phyloP scores from a whole-genome alignment of 2,113 vertebrate genomes.

The Dromiciops gliroides region DNA sequence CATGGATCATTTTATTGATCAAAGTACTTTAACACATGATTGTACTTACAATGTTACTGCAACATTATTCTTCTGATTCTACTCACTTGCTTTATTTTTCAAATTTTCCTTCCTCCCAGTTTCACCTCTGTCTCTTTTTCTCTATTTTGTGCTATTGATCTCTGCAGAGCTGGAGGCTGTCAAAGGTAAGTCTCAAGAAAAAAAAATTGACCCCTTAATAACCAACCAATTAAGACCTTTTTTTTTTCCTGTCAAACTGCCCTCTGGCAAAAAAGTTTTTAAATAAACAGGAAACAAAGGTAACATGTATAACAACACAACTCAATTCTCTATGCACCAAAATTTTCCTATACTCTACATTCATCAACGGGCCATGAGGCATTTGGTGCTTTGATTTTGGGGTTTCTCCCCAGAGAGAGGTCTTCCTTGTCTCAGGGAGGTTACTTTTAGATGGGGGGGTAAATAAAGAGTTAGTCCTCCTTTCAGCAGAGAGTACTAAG shows the following conservation, averaged over 20 bases:
- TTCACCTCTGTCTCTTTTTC: not conserved
- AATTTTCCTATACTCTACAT: not conserved
- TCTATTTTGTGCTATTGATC: not conserved
- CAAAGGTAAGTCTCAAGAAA: not conserved
- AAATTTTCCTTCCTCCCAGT: not conserved
- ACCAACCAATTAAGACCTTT: not conserved
- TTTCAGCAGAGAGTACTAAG: not conserved
- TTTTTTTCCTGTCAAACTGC: not conserved
- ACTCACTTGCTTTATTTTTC: not conserved
- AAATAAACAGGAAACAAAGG: constrained; percentile 16
- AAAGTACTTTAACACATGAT: not conserved
- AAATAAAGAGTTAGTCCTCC: not conserved
- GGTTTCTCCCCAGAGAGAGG: not conserved
- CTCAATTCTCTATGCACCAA: not conserved
- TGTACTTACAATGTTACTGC: not conserved
- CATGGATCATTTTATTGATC: not conserved
- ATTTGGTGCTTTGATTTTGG: not conserved
- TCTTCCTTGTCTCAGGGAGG: not conserved
- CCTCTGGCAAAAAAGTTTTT: not conserved
- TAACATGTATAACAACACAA: constrained; percentile 11
- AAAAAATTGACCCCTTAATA: not conserved
- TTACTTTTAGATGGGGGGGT: not conserved
- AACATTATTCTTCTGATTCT: not conserved
- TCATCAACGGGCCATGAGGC: not conserved
- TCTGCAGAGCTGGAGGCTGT: not conserved